Evolutionary conservation across 2,888 invertebrate genomes (phyloP).

Genomic region (Coremacera marginata): DNA sequence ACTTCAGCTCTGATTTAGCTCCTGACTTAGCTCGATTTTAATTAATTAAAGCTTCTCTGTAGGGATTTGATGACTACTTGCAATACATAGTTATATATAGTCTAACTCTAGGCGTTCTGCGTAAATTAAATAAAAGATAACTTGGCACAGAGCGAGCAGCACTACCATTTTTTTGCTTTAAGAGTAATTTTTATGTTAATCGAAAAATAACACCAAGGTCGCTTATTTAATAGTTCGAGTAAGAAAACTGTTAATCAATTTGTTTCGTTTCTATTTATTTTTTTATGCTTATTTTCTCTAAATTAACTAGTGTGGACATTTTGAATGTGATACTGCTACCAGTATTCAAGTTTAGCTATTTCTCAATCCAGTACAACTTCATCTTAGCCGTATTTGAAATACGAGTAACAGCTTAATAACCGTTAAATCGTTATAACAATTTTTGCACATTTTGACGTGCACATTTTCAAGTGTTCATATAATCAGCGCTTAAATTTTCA

Average conservation of each 20-base stretch:
- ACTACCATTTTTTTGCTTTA: too few species aligned
- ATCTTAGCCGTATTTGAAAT: not conserved
- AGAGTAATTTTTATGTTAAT: too few species aligned
- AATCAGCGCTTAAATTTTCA: not conserved
- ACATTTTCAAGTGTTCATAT: not conserved
- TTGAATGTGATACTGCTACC: not conserved
- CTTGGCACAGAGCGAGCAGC: not conserved
- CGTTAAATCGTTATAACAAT: not conserved
- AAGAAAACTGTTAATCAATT: not conserved
- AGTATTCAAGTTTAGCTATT: constrained; percentile 18
- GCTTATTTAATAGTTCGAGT: too few species aligned
- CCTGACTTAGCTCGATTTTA: not conserved
- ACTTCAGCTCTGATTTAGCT: not conserved
- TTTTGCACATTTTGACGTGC: not conserved
- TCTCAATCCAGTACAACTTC: constrained; percentile 21
- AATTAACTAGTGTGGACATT: not conserved
- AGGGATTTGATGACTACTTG: constrained; percentile 16
- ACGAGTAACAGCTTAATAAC: not conserved
- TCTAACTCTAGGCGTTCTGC: not conserved
- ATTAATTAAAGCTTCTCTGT: constrained; percentile 9
- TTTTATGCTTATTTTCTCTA: not conserved
- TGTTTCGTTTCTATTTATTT: not conserved
- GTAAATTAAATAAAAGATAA: not conserved
- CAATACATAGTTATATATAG: not conserved
- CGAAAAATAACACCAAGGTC: too few species aligned